Evolutionary conservation across 2,113 vertebrate species (phyloP).

Genomic region (Halcyon senegalensis): DNA sequence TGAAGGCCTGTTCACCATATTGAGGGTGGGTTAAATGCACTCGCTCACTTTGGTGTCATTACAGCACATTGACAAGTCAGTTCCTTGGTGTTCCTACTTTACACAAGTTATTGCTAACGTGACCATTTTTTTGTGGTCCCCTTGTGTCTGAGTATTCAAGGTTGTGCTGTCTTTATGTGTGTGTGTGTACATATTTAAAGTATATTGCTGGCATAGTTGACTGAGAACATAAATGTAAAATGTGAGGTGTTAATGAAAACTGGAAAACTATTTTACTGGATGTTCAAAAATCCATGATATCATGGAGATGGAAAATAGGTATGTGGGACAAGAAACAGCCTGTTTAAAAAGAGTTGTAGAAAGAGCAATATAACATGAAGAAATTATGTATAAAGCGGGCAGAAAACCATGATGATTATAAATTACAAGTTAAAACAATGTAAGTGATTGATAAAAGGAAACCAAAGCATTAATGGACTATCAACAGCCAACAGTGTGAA

Average conservation of each 20-base stretch:
- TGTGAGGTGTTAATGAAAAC: constrained; percentile 1
- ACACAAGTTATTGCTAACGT: not conserved
- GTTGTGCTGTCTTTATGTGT: not conserved
- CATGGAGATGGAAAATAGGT: not conserved
- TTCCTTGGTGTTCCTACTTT: not conserved
- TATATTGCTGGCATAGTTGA: not conserved
- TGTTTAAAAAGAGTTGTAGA: not conserved
- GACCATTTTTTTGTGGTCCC: not conserved
- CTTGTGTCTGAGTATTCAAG: not conserved
- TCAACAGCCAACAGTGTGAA: not conserved
- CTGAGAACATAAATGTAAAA: not conserved
- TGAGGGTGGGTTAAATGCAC: not conserved
- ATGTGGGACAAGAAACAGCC: not conserved
- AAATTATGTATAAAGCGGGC: not conserved
- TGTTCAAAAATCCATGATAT: not conserved
- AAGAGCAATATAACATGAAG: not conserved
- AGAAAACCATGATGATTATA: not conserved
- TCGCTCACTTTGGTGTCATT: not conserved
- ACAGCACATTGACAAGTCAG: not conserved
- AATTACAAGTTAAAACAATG: constrained; percentile 26
- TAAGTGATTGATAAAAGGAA: constrained; percentile 20
- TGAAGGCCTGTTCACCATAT: not conserved
- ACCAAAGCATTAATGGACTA: not conserved
- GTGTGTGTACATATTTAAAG: not conserved
- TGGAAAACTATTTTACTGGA: not conserved